Percentiles rank a stretch among this genome's conserved stretches.
Conservation (phyloP, 2,113 vertebrate genomes). For the Dryoscopus gambensis region DNA sequence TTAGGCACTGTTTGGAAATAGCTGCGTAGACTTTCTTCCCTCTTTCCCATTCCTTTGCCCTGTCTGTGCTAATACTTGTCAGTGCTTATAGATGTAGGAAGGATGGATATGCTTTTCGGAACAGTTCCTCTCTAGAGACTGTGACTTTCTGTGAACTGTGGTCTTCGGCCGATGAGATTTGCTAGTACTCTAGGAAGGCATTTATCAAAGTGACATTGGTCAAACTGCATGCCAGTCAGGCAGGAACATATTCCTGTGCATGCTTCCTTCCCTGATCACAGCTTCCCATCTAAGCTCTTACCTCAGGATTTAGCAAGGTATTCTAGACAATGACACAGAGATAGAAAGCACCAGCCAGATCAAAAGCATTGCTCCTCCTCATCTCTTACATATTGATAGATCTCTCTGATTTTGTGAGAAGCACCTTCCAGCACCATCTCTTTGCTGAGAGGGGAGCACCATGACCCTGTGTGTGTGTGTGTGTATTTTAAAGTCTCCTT, state of each 20-base stretch:
- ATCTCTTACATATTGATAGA: too few species aligned
- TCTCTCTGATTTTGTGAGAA: not conserved
- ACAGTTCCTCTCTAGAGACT: not conserved
- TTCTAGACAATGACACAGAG: not conserved
- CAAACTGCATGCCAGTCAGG: too few species aligned
- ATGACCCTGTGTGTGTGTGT: rapidly evolving
- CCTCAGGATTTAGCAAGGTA: too few species aligned
- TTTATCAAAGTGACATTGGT: too few species aligned
- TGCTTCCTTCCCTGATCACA: not conserved
- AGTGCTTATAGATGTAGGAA: too few species aligned
- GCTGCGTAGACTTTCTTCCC: not conserved
- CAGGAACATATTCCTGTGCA: too few species aligned
- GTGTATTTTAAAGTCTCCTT: not conserved
- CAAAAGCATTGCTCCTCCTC: rapidly evolving
- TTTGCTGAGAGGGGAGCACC: not conserved
- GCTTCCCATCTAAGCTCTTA: not conserved
- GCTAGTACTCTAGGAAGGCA: too few species aligned
- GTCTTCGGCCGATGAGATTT: too few species aligned
- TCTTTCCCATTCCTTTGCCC: not conserved
- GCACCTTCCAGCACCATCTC: not conserved
- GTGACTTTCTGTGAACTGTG: too few species aligned
- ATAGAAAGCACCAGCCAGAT: not conserved
- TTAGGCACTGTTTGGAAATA: not conserved
- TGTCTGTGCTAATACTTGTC: not conserved
- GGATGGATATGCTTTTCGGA: not conserved